These are phyloP conservation scores for Muscicapa adusta DNA, from an alignment of 2,113 vertebrate genomes.

Conservation along the genomic window DNA sequence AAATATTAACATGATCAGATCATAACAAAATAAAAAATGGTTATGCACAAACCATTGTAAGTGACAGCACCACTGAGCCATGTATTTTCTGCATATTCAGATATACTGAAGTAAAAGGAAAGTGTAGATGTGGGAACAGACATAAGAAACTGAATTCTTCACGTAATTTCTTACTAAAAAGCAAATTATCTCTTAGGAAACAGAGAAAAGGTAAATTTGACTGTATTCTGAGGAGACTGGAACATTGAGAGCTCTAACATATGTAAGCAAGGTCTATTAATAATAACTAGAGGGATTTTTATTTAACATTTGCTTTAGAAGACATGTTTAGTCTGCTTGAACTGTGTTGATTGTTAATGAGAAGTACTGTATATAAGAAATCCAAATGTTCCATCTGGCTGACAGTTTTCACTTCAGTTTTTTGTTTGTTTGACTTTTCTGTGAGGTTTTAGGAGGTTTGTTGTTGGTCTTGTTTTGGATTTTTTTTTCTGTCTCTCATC, in stretches of 20 bases:
- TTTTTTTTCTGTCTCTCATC: not conserved
- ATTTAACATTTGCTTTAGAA: slow-evolving; percentile 10
- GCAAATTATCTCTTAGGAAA: not conserved
- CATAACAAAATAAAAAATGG: not conserved
- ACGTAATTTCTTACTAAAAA: not conserved
- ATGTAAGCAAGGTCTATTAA: not conserved
- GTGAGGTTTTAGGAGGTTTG: not conserved
- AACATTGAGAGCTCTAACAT: not conserved
- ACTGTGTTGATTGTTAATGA: not conserved
- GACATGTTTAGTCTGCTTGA: slow-evolving; percentile 10
- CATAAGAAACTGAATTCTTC: not conserved
- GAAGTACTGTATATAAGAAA: not conserved
- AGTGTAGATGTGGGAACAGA: not conserved
- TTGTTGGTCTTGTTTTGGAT: not conserved
- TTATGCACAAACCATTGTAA: not conserved
- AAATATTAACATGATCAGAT: not conserved
- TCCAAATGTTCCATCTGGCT: not conserved
- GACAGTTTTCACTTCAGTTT: not conserved
- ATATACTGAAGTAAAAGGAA: not conserved
- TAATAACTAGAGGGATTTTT: not conserved
- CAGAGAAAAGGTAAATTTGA: not conserved
- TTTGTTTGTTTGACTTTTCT: not conserved
- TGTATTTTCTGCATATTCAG: not conserved
- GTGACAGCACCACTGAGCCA: not conserved
- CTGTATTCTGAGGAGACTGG: not conserved